Evolutionary conservation across 2,113 vertebrate species (phyloP), one percentile per base, ranked within the genome.

Genomic region (Scortum barcoo): DNA sequence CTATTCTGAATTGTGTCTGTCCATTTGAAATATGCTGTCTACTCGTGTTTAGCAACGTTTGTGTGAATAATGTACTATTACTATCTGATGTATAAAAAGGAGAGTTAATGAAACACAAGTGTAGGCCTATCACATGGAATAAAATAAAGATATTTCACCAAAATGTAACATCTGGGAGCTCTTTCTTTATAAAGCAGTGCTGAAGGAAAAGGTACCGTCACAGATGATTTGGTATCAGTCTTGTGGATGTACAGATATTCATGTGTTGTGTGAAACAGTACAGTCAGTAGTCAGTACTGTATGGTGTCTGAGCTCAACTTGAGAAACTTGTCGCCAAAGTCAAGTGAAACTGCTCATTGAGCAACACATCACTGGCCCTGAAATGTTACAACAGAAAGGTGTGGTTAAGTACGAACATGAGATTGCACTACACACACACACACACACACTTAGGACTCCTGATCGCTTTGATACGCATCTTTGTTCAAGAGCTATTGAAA

Each of bases 41-140:
- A 95, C 93, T 96, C 95, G 96, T 97, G 96, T 97, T 97, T 96
- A 96, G 96, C 95, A 84, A 92, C 93, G 93, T 96, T 95, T 93
- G 95, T 96, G 96, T 97, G 96, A 96, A 95, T 96, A 96, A 95
- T 93, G 93, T 95, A 95, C 91, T 95, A 94, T 95, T 96, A 95
- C 87, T 96, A 96, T 95, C 96, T 96, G 96, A 95, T 96, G 96
- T 97, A 95, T 94, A 95, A 95, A 95, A 93, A 91, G 88, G 86
- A 95, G 90, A 92, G 92, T 92, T 90, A 91, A 92, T 87, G 87
- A 93, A 92, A 95, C 95, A 95, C 95, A 96, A 95, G 89, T 97
- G 96, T 96, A 88, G 93, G 89, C 85, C 86, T 93, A 95, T 95
- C 95, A 95, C 96, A 94, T 94, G 93, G 93, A 96, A 96, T 93